Conservation (phyloP, 92 coral and sea anemone genomes). For the Scolanthus callimorphus region DNA sequence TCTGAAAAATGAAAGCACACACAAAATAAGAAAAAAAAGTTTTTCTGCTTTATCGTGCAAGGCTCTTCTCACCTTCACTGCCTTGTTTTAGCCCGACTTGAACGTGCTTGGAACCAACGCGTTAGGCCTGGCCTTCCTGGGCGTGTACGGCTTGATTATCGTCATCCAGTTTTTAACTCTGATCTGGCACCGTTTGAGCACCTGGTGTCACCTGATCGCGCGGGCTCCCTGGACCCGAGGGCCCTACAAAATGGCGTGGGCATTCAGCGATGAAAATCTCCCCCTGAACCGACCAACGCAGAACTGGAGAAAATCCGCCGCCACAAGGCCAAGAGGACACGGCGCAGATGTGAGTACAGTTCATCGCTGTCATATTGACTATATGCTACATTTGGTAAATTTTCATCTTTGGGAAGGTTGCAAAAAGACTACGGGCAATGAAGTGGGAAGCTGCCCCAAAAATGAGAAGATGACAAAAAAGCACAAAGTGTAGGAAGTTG, state of each 20-base stretch:
- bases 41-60: too few species aligned
- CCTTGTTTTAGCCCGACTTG: conserved; percentile 16
- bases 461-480: too few species aligned
- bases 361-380: too few species aligned
- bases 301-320: conserved; percentile 55
- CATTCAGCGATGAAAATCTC: conserved; percentile 69
- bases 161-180: conserved; percentile 77
- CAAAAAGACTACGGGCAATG: too few species aligned
- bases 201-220: conserved; percentile 80
- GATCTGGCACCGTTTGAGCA: conserved; percentile 82
- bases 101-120: conserved; percentile 59
- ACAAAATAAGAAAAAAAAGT: too few species aligned
- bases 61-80: too few species aligned
- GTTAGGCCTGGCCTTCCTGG: conserved; percentile 77
- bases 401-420: too few species aligned
- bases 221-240: conserved; percentile 97
- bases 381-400: too few species aligned
- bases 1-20: too few species aligned
- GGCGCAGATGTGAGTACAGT: conserved; percentile 13
- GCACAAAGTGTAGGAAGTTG: too few species aligned
- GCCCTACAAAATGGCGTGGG: conserved; percentile 54
- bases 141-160: conserved; percentile 62
- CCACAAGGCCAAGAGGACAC: conserved; percentile 20
- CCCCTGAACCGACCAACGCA: conserved; percentile 63
- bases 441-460: too few species aligned